phyloP scores from a whole-genome alignment of 2,797 vertebrate genomes.

The Rallus crepitans region DNA sequence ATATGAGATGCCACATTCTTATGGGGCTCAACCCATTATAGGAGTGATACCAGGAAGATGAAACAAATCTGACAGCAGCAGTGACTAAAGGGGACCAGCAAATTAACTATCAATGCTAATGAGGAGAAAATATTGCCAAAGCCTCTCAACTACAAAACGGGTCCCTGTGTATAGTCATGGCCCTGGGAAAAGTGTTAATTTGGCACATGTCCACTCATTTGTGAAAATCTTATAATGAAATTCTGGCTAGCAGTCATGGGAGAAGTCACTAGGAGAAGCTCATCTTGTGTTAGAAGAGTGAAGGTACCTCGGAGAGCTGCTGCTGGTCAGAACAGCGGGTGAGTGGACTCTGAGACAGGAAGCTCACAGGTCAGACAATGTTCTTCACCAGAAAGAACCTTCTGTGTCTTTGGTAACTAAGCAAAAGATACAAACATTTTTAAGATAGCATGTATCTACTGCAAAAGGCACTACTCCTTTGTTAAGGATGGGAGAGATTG shows the following conservation, averaged over 20 bases:
- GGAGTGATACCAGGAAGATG: neutral
- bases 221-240: neutral
- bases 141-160: neutral
- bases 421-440: neutral
- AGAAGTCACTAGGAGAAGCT: neutral
- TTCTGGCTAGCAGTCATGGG: neutral
- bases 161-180: neutral
- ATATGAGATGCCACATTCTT: neutral
- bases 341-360: rapidly evolving
- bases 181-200: neutral
- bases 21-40: neutral
- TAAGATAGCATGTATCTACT: neutral
- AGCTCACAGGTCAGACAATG: neutral
- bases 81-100: neutral
- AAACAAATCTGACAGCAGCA: neutral
- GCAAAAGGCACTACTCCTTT: neutral
- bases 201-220: neutral
- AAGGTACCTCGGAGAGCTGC: neutral
- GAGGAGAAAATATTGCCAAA: neutral
- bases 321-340: rapidly evolving
- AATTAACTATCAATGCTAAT: neutral
- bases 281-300: neutral
- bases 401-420: neutral
- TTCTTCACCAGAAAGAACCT: neutral
- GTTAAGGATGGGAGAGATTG: neutral